phyloP scores from a whole-genome alignment of 2,888 invertebrate species.

The Drosophila picticornis region DNA sequence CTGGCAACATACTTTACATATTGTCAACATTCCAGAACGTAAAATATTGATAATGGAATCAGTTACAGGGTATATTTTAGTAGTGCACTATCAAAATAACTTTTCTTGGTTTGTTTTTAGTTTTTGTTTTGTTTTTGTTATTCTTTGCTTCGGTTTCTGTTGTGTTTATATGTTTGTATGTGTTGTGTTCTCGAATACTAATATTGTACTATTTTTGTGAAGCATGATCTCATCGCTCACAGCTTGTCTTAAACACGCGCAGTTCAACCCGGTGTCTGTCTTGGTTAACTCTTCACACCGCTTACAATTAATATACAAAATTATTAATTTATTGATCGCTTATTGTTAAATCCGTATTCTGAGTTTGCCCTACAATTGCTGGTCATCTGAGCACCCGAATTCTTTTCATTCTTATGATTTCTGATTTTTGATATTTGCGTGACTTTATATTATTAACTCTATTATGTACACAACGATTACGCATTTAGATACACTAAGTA shows the following conservation, averaged over 20 bases:
- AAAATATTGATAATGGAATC: background rate
- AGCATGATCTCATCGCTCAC: constrained; percentile 75
- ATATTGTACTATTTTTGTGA: constrained; percentile 71
- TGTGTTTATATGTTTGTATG: constrained; percentile 27
- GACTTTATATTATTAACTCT: background rate
- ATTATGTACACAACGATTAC: background rate
- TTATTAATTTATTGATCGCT: constrained; percentile 15
- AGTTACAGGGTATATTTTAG: constrained; percentile 20
- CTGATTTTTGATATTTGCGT: background rate
- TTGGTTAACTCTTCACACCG: constrained; percentile 37
- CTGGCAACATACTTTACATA: background rate
- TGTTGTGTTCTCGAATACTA: constrained; percentile 58
- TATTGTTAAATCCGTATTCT: background rate
- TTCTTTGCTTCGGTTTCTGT: constrained; percentile 52
- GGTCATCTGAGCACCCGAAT: background rate
- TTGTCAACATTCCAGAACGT: background rate
- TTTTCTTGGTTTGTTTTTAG: constrained; percentile 17
- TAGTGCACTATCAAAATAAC: background rate
- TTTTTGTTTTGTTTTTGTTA: constrained; percentile 60
- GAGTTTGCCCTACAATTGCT: background rate
- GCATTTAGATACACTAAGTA: background rate
- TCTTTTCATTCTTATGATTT: background rate
- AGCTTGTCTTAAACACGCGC: constrained; percentile 69
- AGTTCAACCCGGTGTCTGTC: constrained; percentile 55
- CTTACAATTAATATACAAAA: constrained; percentile 25